Conservation (phyloP, 2,113 vertebrate species). For the Phalacrocorax pelagicus region DNA sequence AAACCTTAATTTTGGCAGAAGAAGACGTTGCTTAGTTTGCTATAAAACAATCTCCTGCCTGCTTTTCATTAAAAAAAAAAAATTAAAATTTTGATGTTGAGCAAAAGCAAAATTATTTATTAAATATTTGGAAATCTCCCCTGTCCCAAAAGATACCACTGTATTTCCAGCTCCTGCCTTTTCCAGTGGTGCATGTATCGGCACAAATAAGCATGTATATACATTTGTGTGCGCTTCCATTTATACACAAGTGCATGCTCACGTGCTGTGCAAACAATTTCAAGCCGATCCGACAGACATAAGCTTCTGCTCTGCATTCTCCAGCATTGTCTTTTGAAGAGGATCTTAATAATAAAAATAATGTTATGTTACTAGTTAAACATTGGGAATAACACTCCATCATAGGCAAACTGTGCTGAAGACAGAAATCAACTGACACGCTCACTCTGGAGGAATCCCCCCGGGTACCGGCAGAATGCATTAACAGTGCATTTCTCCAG, state of each 20-base stretch:
- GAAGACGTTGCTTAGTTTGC: background rate
- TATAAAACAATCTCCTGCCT: background rate
- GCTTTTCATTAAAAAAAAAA: background rate
- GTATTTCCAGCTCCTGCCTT: background rate
- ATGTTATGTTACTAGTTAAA: conserved; percentile 15
- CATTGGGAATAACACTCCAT: conserved; percentile 15
- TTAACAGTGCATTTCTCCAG: background rate
- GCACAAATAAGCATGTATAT: background rate
- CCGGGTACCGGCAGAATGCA: background rate
- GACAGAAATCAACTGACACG: background rate
- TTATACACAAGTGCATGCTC: background rate
- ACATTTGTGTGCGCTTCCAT: background rate
- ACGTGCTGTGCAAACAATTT: background rate
- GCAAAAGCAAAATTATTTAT: background rate
- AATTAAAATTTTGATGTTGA: background rate
- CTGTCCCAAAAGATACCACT: background rate
- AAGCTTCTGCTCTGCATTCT: background rate
- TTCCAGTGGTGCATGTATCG: background rate
- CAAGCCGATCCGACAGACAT: background rate
- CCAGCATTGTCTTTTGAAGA: background rate
- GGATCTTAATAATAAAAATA: background rate
- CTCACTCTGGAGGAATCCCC: background rate
- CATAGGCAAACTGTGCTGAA: background rate
- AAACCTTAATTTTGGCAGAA: background rate
- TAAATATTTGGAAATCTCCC: background rate